Evolutionary conservation across 2,113 vertebrate species (phyloP).

Genomic region (Phalacrocorax carbo): DNA sequence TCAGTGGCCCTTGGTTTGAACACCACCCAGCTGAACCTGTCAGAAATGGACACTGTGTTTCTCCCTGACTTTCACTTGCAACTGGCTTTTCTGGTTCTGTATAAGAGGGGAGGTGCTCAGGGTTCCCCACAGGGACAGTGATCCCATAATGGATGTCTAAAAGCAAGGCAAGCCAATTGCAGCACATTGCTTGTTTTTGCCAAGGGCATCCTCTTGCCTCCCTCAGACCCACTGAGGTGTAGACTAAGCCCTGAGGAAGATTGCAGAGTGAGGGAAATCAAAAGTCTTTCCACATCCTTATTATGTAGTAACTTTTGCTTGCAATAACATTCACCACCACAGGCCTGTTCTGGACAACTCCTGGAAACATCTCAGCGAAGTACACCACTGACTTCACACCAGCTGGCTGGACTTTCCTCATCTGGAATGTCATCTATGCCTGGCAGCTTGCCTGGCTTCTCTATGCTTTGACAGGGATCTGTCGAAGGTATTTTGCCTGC

Average conservation of each 20-base stretch:
- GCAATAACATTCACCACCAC: not conserved
- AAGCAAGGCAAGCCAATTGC: not conserved
- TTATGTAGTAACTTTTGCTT: not conserved
- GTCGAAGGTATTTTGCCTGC: slow-evolving; percentile 29
- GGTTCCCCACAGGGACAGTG: not conserved
- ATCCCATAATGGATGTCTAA: not conserved
- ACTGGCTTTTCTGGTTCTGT: slow-evolving; percentile 34
- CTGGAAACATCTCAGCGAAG: slow-evolving; percentile 61
- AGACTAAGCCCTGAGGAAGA: not conserved
- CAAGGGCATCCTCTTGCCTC: not conserved
- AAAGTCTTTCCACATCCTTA: not conserved
- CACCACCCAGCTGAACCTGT: not conserved
- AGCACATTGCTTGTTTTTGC: not conserved
- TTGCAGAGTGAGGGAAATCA: not conserved
- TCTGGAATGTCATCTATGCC: slow-evolving; percentile 61
- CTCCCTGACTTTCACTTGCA: not conserved
- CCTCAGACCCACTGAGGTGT: not conserved
- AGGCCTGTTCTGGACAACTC: slow-evolving; percentile 65
- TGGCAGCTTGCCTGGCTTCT: slow-evolving; percentile 64
- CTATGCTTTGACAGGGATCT: slow-evolving; percentile 39
- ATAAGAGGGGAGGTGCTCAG: not conserved
- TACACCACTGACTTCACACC: slow-evolving; percentile 58
- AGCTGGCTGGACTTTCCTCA: slow-evolving; percentile 58
- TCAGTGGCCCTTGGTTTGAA: not conserved
- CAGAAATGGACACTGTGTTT: not conserved